Base-by-base conservation (phyloP, 2,113 vertebrate species). In the Burhinus oedicnemus region DNA sequence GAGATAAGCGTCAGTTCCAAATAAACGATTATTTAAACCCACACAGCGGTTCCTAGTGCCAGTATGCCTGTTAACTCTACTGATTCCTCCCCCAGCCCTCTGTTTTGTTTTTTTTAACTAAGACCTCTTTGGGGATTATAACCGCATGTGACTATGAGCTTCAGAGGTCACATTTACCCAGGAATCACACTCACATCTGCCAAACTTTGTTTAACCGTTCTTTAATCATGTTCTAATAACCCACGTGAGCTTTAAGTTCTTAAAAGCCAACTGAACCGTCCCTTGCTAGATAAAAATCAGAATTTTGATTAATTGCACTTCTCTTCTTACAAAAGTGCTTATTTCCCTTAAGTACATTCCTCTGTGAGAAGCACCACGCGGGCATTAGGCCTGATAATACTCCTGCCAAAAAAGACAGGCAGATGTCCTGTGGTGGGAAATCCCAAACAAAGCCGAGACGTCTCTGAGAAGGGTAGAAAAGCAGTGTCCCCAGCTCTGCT, bases 111-210 rank as follows among this genome's bases (percentile, higher is more conserved):
- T 81, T 14, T 62, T 40, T 8, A 87, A 57, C 81, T 62, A 66
- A 89, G 91, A 87, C 72, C 76, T 90, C 92, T 93, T 65, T 85
- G 66, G 83, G 83, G 94, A 95, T 92, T 95, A 94, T 62, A 95
- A 77, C 62, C 6, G 11, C 96, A 95, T 80, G 89, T 84, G 89
- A 94, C 78, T 87, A 0, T 62, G 70, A 91, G 91, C 87, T 95
- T 40, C 42, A 87, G 93, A 85, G 96, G 96, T 96, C 93, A 54
- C n/a, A 96, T 96, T 95, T 97, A 94, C 95, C 36, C 95, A 94
- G 70, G 91, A 85, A 85, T 96, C 95, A 85, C 87, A 76, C 75
- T 95, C 90, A 36, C 82, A 94, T 76, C 96, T 96, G 96, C 92
- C 96, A 94, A 94, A 93, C 96, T 94, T 93, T 87, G 87, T 96